A percentile compares a stretch with the other conserved stretches of the same genome.
Evolutionary conservation across 1,140 invertebrate genomes (phyloP).

Genomic region (Teleogryllus occipitalis): DNA sequence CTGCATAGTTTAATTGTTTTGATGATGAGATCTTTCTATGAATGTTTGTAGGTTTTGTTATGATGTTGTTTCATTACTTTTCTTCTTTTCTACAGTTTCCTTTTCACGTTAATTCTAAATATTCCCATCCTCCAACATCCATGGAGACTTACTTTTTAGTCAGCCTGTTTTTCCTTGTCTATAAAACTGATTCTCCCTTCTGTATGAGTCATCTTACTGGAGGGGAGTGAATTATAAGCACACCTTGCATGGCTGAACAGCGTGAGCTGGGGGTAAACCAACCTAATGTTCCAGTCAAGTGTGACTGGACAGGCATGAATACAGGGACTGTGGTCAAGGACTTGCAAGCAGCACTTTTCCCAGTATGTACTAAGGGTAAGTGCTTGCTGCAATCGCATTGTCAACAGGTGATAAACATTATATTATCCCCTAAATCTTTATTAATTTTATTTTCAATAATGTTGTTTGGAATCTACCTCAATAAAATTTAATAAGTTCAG

Average conservation of each 20-base stretch:
- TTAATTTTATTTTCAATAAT: too few relatives aligned
- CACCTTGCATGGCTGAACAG: background rate
- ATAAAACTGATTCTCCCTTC: background rate
- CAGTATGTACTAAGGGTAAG: conserved; percentile 30
- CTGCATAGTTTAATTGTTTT: too few relatives aligned
- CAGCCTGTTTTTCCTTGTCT: background rate
- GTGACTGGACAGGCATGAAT: conserved; percentile 16
- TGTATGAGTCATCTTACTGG: background rate
- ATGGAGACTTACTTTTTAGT: background rate
- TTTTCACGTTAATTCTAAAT: background rate
- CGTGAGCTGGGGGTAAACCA: background rate
- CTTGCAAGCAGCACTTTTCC: conserved; percentile 51
- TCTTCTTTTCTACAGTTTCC: background rate
- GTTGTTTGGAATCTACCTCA: too few relatives aligned
- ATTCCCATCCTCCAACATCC: background rate
- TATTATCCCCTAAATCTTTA: too few relatives aligned
- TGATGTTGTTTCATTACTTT: background rate
- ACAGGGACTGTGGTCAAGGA: conserved; percentile 37
- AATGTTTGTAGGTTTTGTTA: background rate
- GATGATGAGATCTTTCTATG: background rate
- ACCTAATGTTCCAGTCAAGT: background rate
- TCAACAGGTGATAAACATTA: too few relatives aligned
- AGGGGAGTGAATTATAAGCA: background rate
- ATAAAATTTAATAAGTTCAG: too few relatives aligned
- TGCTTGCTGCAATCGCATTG: background rate